phyloP scores from a whole-genome alignment of 2,797 vertebrate genomes.

The Eleutherodactylus coqui region DNA sequence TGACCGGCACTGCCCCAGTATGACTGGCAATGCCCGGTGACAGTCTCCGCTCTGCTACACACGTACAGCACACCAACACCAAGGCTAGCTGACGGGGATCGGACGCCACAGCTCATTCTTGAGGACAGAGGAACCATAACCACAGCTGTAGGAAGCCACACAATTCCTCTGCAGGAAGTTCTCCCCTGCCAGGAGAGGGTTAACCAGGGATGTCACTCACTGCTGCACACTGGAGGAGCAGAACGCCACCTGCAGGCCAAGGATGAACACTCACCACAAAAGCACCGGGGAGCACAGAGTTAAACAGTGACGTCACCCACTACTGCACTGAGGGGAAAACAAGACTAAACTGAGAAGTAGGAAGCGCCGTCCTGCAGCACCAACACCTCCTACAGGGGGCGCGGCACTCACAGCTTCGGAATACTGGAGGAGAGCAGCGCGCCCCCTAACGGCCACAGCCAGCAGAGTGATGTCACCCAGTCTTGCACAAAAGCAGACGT shows the following conservation, averaged over 20 bases:
- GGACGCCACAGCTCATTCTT: too few relatives aligned
- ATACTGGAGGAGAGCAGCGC: neutral
- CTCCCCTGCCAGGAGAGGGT: neutral
- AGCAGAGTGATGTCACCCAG: constrained; percentile 15
- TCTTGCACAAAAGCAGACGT: neutral
- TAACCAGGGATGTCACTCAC: neutral
- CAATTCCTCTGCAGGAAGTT: too few relatives aligned
- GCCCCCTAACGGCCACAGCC: neutral
- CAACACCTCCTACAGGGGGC: too few relatives aligned
- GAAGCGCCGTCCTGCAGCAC: too few relatives aligned
- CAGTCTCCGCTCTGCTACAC: too few relatives aligned
- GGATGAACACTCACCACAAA: neutral
- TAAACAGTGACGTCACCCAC: neutral
- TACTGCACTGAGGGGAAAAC: neutral
- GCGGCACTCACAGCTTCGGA: neutral
- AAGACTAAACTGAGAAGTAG: too few relatives aligned
- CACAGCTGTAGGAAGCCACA: neutral
- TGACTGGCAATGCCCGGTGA: too few relatives aligned
- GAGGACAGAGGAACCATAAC: too few relatives aligned
- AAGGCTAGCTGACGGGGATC: too few relatives aligned
- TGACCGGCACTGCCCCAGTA: too few relatives aligned
- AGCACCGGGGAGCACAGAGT: neutral
- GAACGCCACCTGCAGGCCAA: neutral
- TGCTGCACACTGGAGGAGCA: neutral
- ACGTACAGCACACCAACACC: too few relatives aligned